Evolutionary conservation across 2,113 vertebrate species (phyloP).

Genomic region (Melospiza georgiana): DNA sequence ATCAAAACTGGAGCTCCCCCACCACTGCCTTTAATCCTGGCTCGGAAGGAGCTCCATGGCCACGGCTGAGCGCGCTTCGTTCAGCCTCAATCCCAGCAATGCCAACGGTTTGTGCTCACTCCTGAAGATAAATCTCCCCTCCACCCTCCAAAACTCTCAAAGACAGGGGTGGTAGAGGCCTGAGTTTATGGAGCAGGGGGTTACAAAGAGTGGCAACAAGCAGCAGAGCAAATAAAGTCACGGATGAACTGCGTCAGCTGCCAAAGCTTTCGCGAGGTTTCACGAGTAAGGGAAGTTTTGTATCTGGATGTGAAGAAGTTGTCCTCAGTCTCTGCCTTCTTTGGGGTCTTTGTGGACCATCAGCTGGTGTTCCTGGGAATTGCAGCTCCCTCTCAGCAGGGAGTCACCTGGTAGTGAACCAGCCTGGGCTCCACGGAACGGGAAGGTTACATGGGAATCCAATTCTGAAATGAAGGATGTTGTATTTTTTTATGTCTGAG

Average conservation of each 20-base stretch:
- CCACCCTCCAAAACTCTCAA: neutral
- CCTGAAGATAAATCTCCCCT: neutral
- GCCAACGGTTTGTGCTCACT: neutral
- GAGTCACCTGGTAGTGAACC: neutral
- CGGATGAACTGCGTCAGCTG: neutral
- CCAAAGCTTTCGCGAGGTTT: neutral
- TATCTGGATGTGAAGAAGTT: neutral
- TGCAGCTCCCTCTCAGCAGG: neutral
- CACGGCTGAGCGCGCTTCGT: neutral
- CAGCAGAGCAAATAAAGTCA: neutral
- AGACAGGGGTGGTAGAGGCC: neutral
- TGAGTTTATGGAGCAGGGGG: neutral
- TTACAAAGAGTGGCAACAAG: neutral
- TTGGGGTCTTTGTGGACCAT: neutral
- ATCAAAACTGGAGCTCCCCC: constrained; percentile 37
- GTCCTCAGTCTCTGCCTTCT: neutral
- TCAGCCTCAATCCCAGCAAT: neutral
- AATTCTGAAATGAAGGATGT: neutral
- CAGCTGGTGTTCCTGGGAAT: neutral
- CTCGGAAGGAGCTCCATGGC: constrained; percentile 15
- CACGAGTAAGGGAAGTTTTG: neutral
- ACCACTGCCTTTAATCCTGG: constrained; percentile 53
- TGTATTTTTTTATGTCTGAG: neutral
- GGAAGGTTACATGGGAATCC: neutral
- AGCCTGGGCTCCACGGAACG: accelerated